Evolutionary conservation across 2,113 vertebrate genomes (phyloP), one percentile per base, ranked within the genome.

Genomic region (Macaca mulatta): DNA sequence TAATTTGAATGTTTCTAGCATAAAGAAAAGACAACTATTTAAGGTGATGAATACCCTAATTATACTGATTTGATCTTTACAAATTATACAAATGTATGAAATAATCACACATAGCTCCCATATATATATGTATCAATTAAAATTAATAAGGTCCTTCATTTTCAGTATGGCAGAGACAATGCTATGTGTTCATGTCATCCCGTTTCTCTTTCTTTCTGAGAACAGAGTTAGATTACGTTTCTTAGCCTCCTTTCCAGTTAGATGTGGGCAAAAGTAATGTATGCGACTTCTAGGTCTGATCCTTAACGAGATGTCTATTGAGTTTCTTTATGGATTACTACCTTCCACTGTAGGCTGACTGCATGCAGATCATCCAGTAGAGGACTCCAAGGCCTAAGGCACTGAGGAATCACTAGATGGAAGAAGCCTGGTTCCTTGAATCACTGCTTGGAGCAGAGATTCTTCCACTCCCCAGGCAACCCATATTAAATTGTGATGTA

Each of bases 191-290:
- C n/a, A 78, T 70, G 11, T 74, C 32, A 94, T 64, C 22, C 16
- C 72, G 48, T 80, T 72, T 80, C 52, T 79, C 90, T 88, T 95
- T 92, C 45, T 52, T 89, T 79, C 48, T 94, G 92, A 55, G 35
- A 93, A 92, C 38, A 93, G 52, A 93, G 43, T 8, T 94, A 88
- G 67, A 89, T 94, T 90, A 61, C 5, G 69, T 64, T 95, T 97
- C 32, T 52, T n/a, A 88, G 55, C 14, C 13, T 85, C 20, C 18
- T 64, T 12, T 89, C 17, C 35, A 80, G 78, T 89, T 92, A 88
- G 11, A 17, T 83, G 40, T 79, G 57, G 52, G 45, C 8, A 88
- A 43, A 96, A 89, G 74, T 43, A 35, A 74, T 89, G 40, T 35
- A 82, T 82, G 64, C 0, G 12, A 89, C 20, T 61, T 89, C 25